Evolutionary conservation across 2,797 vertebrate genomes (phyloP).

Genomic region (Notolepis coatsorum): DNA sequence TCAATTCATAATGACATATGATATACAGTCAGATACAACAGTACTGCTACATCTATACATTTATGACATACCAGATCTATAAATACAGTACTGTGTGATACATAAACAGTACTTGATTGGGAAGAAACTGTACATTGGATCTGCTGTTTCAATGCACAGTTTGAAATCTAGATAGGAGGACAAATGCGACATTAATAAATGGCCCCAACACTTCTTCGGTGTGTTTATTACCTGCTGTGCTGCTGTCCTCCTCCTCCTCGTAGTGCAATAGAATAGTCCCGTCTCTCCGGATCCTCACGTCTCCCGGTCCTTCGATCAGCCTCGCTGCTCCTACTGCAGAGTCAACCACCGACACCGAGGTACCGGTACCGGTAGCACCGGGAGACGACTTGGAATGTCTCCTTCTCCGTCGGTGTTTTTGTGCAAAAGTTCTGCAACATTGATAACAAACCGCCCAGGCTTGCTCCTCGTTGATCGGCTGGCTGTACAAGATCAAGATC

Average conservation of each 20-base stretch:
- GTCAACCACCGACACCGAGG: too few species aligned
- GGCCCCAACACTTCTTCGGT: background rate
- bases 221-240: conserved; percentile 81
- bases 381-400: conserved; percentile 66
- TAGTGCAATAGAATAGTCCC: conserved; percentile 81
- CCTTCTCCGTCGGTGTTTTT: conserved; percentile 65
- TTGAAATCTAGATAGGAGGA: background rate
- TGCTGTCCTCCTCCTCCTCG: too few species aligned
- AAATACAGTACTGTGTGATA: too few species aligned
- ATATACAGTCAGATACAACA: too few species aligned
- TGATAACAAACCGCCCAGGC: conserved; percentile 98
- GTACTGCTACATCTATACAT: too few species aligned
- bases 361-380: too few species aligned
- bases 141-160: conserved; percentile 5
- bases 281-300: conserved; percentile 88
- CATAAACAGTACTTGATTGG: too few species aligned
- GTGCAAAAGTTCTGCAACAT: conserved; percentile 85
- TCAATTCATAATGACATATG: too few species aligned
- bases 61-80: too few species aligned
- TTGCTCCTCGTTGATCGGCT: conserved; percentile 98
- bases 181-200: too few species aligned
- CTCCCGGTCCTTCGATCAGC: conserved; percentile 80
- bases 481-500: conserved; percentile 91
- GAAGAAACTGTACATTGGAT: too few species aligned
- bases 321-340: conserved; percentile 42